phyloP scores from a whole-genome alignment of 1,140 invertebrate species.

The Drosophila ananassae region DNA sequence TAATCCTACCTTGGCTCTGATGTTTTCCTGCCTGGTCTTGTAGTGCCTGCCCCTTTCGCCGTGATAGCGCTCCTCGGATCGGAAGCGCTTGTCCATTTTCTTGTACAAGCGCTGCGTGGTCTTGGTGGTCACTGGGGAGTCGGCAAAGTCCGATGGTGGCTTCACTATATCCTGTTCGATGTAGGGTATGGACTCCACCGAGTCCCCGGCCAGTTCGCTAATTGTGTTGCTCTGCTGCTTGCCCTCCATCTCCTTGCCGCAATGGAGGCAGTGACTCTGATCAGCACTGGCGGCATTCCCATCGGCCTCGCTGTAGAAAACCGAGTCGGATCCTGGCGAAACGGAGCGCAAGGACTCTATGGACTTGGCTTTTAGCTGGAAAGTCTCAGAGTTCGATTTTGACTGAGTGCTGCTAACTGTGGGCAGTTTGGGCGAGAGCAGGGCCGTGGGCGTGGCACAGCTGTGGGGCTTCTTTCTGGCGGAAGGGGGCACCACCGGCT shows the following conservation, averaged over 20 bases:
- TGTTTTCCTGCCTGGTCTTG: conserved; percentile 87
- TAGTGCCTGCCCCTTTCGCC: conserved; percentile 87
- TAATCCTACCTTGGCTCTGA: conserved; percentile 87
- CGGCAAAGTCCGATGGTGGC: conserved; percentile 93
- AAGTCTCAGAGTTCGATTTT: conserved; percentile 84
- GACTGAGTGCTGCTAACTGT: conserved; percentile 15
- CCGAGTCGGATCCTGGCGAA: conserved; percentile 94
- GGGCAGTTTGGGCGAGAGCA: conserved; percentile 59
- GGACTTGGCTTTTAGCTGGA: conserved; percentile 91
- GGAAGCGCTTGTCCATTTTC: conserved; percentile 91
- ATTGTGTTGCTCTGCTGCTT: conserved; percentile 69
- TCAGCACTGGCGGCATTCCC: conserved; percentile 82
- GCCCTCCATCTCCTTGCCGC: conserved; percentile 91
- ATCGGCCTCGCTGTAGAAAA: conserved; percentile 93
- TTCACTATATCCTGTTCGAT: conserved; percentile 89
- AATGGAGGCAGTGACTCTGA: conserved; percentile 89
- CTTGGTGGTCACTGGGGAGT: conserved; percentile 89
- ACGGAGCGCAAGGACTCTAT: conserved; percentile 93
- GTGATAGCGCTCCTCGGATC: conserved; percentile 90
- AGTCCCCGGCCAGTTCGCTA: conserved; percentile 84
- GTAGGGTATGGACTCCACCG: conserved; percentile 77
- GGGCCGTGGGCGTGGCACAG: conserved; percentile 61
- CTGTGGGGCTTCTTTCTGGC: conserved; percentile 46
- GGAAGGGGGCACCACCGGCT: background rate
- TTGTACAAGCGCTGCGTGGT: conserved; percentile 88